phyloP scores from a whole-genome alignment of 2,797 vertebrate species.

The Sparus aurata region DNA sequence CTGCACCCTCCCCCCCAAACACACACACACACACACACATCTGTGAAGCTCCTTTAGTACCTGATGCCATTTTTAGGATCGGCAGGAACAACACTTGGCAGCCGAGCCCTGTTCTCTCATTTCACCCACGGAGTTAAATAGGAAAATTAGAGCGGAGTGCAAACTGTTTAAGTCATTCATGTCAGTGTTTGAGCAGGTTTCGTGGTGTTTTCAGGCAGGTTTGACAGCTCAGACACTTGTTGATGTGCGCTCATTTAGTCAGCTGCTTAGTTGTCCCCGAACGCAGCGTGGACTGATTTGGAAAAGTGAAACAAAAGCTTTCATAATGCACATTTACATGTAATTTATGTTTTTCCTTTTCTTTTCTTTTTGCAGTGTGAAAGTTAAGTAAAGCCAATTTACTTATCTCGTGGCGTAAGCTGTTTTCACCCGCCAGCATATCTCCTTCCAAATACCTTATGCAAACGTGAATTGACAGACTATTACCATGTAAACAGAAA shows the following conservation, averaged over 20 bases:
- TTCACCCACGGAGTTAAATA: conserved; percentile 51
- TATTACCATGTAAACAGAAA: conserved; percentile 67
- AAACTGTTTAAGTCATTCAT: conserved; percentile 51
- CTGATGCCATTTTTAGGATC: conserved; percentile 29
- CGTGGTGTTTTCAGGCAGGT: conserved; percentile 44
- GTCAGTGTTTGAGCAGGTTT: conserved; percentile 45
- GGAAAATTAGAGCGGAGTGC: conserved; percentile 38
- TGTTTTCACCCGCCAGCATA: conserved; percentile 45
- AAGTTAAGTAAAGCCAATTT: conserved; percentile 48
- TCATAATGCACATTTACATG: conserved; percentile 30
- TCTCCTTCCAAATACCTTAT: conserved; percentile 35
- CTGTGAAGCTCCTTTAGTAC: conserved; percentile 13
- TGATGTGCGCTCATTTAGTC: conserved; percentile 49
- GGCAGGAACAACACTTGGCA: conserved; percentile 32
- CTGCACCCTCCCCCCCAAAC: too few species aligned
- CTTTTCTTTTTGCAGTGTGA: conserved; percentile 2
- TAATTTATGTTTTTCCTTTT: conserved; percentile 14
- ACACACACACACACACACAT: not conserved
- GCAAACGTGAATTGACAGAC: conserved; percentile 55
- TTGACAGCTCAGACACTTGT: conserved; percentile 50
- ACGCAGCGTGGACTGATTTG: conserved; percentile 13
- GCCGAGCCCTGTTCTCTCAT: conserved; percentile 32
- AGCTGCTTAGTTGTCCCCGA: conserved; percentile 26
- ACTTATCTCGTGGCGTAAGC: conserved; percentile 36
- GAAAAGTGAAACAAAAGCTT: conserved; percentile 26